Base-by-base conservation (phyloP, 2,113 vertebrate genomes). In the Thamnaconus septentrionalis region DNA sequence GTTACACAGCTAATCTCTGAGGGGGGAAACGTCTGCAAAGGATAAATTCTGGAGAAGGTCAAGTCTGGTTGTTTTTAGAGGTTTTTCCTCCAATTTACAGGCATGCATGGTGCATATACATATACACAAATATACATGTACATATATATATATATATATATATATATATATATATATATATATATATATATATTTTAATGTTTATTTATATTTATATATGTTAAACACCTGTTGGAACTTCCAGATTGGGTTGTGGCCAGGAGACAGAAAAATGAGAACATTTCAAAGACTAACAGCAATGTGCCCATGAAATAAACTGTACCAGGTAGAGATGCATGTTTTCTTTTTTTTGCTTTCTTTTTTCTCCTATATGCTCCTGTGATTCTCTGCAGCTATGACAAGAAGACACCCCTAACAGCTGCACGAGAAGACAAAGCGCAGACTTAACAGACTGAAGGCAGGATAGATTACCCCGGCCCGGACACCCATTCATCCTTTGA, bases 401-500 rank as follows among this genome's bases (percentile, higher is more conserved):
- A 62, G 53, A 44, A 81, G 75, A 78, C 76, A 76, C 83, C 70
- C 66, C 76, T 80, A 75, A 80, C 52, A 69, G 45, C 64, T 59
- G 73, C 64, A 69, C 51, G 4, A 60, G 59, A 73, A 78, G 78
- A 85, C 73, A 83, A 83, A 85, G 73, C 68, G 59, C 73, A 64
- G 68, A 65, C 71, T 81, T 67, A 75, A 63, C 60, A 50, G 78
- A 67, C 68, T 83, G 78, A 69, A 75, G 72, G 72, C 73, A 67
- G 78, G 78, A 78, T 62, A 69, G 71, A 81, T 83, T 75, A 73
- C 71, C 49, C 64, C 0, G 9, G 45, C 65, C 47, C 12, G 63
- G 71, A 85, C 82, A 46, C 50, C 61, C 80, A 79, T 81, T 79
- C 66, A 73, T 73, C 63, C 73, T 83, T 69, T 66, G 66, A 81